phyloP scores from a whole-genome alignment of 2,797 vertebrate genomes.

The Melanotaenia maccullochi region DNA sequence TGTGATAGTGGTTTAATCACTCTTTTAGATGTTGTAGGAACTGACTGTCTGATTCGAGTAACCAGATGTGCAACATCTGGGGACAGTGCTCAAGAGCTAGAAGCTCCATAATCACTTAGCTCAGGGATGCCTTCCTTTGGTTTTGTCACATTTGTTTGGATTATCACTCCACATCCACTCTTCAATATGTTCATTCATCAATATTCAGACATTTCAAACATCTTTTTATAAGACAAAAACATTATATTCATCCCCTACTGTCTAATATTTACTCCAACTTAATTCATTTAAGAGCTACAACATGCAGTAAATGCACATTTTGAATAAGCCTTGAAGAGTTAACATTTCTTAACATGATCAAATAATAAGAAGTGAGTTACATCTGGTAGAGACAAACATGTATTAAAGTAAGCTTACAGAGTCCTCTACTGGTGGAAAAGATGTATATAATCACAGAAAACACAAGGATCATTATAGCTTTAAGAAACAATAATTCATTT shows the following conservation, averaged over 20 bases:
- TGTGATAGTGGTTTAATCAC: neutral
- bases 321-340: conserved; percentile 10
- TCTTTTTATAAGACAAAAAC: conserved; percentile 2
- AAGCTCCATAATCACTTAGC: neutral
- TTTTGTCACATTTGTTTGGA: neutral
- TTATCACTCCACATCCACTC: neutral
- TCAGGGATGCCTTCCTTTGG: neutral
- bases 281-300: conserved; percentile 5
- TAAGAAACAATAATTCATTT: neutral
- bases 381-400: neutral
- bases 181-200: neutral
- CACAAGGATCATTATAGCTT: neutral
- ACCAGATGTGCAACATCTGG: neutral
- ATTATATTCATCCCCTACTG: conserved; percentile 5
- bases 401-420: conserved; percentile 41
- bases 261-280: neutral
- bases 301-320: conserved; percentile 7
- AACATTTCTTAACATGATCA: neutral
- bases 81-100: neutral
- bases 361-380: conserved; percentile 10
- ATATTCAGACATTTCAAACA: too few species aligned
- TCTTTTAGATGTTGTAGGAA: neutral
- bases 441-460: conserved; percentile 7
- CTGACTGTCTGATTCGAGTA: neutral
- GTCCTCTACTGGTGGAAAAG: conserved; percentile 71